phyloP scores from a whole-genome alignment of 2,113 vertebrate genomes.

The Phylloscopus whistleri region DNA sequence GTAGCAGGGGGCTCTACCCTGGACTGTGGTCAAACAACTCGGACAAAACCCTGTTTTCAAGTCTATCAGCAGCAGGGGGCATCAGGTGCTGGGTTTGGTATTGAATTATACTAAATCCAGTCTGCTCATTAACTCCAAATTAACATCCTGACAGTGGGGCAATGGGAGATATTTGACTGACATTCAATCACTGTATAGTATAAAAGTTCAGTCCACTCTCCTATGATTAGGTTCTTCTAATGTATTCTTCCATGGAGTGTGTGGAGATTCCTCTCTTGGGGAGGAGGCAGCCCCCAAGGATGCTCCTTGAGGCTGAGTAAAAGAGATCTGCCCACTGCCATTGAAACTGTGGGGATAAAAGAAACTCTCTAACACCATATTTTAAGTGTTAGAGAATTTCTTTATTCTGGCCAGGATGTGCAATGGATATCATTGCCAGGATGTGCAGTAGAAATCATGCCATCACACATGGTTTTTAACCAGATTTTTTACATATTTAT shows the following conservation, averaged over 20 bases:
- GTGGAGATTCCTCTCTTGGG: background rate
- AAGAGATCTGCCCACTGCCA: background rate
- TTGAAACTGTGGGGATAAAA: background rate
- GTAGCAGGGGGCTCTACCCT: background rate
- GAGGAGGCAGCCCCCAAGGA: too few relatives aligned
- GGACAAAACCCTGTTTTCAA: background rate
- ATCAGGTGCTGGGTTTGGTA: background rate
- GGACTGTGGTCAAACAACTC: background rate
- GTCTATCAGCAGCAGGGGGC: background rate
- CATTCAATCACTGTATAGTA: too few relatives aligned
- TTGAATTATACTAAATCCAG: background rate
- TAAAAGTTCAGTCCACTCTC: background rate
- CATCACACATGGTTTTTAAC: background rate
- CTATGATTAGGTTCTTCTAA: background rate
- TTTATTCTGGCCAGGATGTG: background rate
- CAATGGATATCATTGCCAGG: background rate
- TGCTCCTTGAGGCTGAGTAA: background rate
- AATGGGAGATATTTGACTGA: background rate
- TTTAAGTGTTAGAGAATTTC: background rate
- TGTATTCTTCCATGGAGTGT: accelerated
- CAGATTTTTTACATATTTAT: background rate
- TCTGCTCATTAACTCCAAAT: background rate
- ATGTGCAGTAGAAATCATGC: background rate
- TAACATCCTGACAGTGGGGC: background rate
- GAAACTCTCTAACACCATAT: background rate